Evolutionary conservation across 2,888 invertebrate genomes (phyloP), one percentile per base, ranked within the genome.

Genomic region (Artemia sinica): DNA sequence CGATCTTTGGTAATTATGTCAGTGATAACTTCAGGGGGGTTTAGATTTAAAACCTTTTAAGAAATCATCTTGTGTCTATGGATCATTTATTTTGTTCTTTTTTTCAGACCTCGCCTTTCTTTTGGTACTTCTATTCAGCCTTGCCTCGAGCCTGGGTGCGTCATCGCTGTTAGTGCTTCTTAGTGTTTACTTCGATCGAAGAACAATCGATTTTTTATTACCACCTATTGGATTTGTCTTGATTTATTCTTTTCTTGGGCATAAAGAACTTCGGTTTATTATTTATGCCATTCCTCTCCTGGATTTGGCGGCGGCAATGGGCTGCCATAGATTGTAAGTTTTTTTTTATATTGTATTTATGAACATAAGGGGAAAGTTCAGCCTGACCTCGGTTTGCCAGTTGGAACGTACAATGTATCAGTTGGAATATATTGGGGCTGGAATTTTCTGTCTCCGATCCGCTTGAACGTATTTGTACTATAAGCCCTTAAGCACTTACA

Each of bases 61-160:
- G 1, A 28, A 28, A 28, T 28, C 4, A 28, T 28, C 28, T 28
- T 28, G 28, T 28, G 28, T 28, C 4, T 28, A 1, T 28, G 1
- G 28, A 28, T 28, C 28, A 2, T 8, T n/a, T 0, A 13, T 50
- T 8, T 52, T 58, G 58, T 8, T 9, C 48, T 41, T 66, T 18
- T 12, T 68, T 63, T n/a, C 78, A 92, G 91, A 91, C 90, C 66
- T 88, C 87, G 8, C 97, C 97, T 70, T 94, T 94, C 78, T 78
- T 91, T 2, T 98, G 98, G 98, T 98, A 98, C 79, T 95, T 96
- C 78, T 95, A 95, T 78, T 96, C 96, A 0, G 98, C 94, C 0
- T 80, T 99, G 63, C 97, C 98, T 0, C 83, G 97, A 69, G 91
- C 92, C 0, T 98, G 77, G 89, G 88, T 0, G 83, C 86, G 0